Evolutionary conservation across 2,797 vertebrate species (phyloP).

Genomic region (Cetoscarus ocellatus): DNA sequence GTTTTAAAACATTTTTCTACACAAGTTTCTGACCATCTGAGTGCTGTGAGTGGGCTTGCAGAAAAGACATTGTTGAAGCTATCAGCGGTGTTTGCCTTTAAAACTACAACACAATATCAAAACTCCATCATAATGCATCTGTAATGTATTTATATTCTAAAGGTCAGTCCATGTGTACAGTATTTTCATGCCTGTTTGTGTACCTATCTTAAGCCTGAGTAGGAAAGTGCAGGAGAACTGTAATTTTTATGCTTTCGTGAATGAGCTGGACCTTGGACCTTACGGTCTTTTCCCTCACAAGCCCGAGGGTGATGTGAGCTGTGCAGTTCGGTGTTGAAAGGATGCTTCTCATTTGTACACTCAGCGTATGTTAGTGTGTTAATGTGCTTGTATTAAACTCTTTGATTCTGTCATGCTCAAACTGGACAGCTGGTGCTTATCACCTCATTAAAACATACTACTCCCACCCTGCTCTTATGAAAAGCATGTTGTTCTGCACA

Average conservation of each 20-base stretch:
- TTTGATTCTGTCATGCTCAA: slow-evolving; percentile 26
- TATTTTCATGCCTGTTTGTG: no score
- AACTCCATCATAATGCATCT: no score
- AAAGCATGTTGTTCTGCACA: slow-evolving; percentile 39
- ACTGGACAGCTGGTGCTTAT: slow-evolving; percentile 64
- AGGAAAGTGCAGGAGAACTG: not conserved
- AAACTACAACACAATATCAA: no score
- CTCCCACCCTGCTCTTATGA: slow-evolving; percentile 10
- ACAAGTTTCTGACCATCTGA: no score
- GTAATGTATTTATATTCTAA: no score
- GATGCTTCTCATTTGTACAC: slow-evolving; percentile 32
- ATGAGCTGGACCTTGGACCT: slow-evolving; percentile 4
- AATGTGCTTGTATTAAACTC: slow-evolving; percentile 40
- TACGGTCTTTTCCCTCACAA: not conserved
- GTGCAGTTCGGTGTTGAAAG: slow-evolving; percentile 3
- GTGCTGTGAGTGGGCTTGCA: no score
- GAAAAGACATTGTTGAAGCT: no score
- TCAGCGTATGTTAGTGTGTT: slow-evolving; percentile 33
- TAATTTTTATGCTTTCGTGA: no score
- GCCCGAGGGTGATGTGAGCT: not conserved
- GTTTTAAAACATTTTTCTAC: no score
- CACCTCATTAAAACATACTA: slow-evolving; percentile 60
- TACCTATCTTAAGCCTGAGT: no score
- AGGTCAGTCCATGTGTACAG: no score
- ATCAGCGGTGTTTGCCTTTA: no score